Evolutionary conservation across 1,140 invertebrate genomes (phyloP).

Genomic region (Drosophila erecta): DNA sequence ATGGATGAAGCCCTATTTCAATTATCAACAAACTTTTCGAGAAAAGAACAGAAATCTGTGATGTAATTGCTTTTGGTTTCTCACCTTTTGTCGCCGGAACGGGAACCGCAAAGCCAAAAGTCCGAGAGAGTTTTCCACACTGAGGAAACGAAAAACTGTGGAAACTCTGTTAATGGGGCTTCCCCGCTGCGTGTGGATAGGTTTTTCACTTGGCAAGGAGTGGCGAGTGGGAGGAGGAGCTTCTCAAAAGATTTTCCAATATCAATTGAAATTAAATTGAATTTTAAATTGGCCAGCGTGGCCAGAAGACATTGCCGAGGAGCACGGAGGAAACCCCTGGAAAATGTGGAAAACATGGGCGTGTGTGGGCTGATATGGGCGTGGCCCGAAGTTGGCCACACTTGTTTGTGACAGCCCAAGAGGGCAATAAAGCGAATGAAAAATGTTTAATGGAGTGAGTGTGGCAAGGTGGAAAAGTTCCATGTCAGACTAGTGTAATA

Average conservation of each 20-base stretch:
- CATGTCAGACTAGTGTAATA: neutral
- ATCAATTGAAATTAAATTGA: conserved; percentile 81
- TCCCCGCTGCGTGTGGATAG: conserved; percentile 60
- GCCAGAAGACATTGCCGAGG: conserved; percentile 19
- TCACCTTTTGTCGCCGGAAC: conserved; percentile 48
- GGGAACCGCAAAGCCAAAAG: conserved; percentile 50
- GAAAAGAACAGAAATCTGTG: conserved; percentile 35
- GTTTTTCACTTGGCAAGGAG: conserved; percentile 4
- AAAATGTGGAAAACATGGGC: conserved; percentile 6
- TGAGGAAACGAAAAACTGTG: conserved; percentile 7
- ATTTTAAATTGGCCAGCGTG: conserved; percentile 74
- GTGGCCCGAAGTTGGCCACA: conserved; percentile 33
- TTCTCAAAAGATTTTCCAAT: conserved; percentile 58
- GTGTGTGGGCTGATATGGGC: conserved; percentile 26
- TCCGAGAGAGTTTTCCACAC: conserved; percentile 49
- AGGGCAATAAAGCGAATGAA: conserved; percentile 39
- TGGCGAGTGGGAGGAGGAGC: neutral
- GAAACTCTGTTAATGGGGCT: conserved; percentile 55
- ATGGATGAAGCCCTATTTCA: conserved; percentile 62
- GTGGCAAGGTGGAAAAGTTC: conserved; percentile 2
- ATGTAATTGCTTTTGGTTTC: conserved; percentile 70
- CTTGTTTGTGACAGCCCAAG: conserved; percentile 58
- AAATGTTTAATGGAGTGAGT: conserved; percentile 23
- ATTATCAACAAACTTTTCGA: conserved; percentile 56
- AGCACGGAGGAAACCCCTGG: neutral